A percentile compares a stretch with the other conserved stretches of the same genome.
These are phyloP conservation scores for Austrolebias charrua DNA, from an alignment of 2,797 vertebrate species.

Conservation along the genomic window DNA sequence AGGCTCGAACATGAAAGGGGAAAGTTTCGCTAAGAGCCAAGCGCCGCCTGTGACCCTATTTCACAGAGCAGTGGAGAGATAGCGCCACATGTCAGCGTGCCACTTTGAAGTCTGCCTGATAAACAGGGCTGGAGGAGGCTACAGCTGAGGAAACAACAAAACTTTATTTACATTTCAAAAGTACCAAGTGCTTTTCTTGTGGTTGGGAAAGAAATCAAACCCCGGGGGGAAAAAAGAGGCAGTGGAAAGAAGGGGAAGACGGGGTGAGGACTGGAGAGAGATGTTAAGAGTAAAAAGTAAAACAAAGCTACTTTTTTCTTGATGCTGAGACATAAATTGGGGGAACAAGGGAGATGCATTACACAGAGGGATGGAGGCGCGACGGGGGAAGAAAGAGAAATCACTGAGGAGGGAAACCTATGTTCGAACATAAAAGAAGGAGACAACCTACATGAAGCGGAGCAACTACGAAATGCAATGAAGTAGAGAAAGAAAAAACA, in stretches of 20 bases:
- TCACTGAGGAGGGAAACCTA: slow-evolving; percentile 17
- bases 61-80: slow-evolving; percentile 63
- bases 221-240: not conserved
- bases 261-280: slow-evolving; percentile 11
- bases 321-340: slow-evolving; percentile 30
- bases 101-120: slow-evolving; percentile 76
- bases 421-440: slow-evolving; percentile 20
- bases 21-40: slow-evolving; percentile 65
- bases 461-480: slow-evolving; percentile 2
- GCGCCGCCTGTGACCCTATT: slow-evolving; percentile 70
- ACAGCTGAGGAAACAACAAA: slow-evolving; percentile 76
- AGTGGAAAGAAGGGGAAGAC: not conserved
- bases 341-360: slow-evolving; percentile 17
- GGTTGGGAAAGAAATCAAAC: slow-evolving; percentile 53
- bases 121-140: slow-evolving; percentile 78
- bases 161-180: slow-evolving; percentile 85
- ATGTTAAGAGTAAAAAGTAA: slow-evolving; percentile 15
- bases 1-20: slow-evolving; percentile 73
- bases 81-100: slow-evolving; percentile 68
- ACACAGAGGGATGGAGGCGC: not conserved
- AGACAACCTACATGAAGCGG: slow-evolving; percentile 18
- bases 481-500: slow-evolving; percentile 15
- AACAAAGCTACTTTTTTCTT: slow-evolving; percentile 39
- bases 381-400: slow-evolving; percentile 11
- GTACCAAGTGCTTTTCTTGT: slow-evolving; percentile 64